Percentiles rank a stretch among this genome's conserved stretches.
phyloP scores from a whole-genome alignment of 2,888 invertebrate genomes.

The Eucera pruinosa region DNA sequence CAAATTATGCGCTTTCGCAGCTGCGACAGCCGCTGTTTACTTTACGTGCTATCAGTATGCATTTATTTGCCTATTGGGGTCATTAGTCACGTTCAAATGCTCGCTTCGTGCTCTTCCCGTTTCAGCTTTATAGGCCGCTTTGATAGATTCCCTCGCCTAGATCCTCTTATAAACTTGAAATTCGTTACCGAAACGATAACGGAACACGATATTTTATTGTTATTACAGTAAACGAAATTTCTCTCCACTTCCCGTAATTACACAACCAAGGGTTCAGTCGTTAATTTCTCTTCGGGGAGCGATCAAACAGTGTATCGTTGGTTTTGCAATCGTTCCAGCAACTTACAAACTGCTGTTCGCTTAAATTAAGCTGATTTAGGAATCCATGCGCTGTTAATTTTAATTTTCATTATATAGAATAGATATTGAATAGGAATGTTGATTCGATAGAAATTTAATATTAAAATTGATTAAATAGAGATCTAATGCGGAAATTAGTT shows the following conservation, averaged over 20 bases:
- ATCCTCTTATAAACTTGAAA: constrained; percentile 9
- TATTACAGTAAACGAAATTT: background rate
- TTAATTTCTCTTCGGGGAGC: background rate
- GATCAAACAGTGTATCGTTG: background rate
- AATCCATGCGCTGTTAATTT: too few species aligned
- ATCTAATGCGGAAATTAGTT: too few species aligned
- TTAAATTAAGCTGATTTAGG: too few species aligned
- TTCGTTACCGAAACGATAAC: background rate
- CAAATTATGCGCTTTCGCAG: constrained; percentile 49
- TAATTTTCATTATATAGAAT: too few species aligned
- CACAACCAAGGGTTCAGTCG: background rate
- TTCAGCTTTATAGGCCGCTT: background rate
- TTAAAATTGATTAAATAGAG: too few species aligned
- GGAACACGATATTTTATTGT: background rate
- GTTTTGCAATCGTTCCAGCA: background rate
- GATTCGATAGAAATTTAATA: too few species aligned
- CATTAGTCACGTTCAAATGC: constrained; percentile 42
- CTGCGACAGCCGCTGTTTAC: constrained; percentile 50
- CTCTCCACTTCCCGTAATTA: background rate
- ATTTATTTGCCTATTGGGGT: constrained; percentile 51
- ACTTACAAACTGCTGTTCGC: too few species aligned
- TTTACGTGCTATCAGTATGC: constrained; percentile 46
- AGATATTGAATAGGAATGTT: too few species aligned
- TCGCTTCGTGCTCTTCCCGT: constrained; percentile 16
- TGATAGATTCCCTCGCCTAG: constrained; percentile 1